These are phyloP conservation scores for Mallateleia sp. DNA, from an alignment of 2,888 invertebrate species.

Conservation along the genomic window DNA sequence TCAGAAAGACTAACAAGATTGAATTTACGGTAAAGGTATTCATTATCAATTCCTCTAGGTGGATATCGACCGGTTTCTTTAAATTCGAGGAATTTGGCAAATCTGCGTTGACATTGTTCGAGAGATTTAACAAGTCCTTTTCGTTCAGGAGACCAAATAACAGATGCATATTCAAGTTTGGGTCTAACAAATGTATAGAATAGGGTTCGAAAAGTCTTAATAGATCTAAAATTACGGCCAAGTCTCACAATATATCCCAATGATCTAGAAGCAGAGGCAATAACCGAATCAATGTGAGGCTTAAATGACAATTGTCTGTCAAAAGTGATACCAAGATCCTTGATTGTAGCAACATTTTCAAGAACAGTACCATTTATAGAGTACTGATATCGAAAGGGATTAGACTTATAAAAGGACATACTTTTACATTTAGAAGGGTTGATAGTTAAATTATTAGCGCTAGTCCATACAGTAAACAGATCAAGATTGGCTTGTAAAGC, in stretches of 20 bases:
- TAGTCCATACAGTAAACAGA: neutral
- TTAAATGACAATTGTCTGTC: neutral
- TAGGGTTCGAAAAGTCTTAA: neutral
- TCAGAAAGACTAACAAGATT: neutral
- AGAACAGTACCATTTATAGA: too few species aligned
- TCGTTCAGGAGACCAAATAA: neutral
- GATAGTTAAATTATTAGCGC: neutral
- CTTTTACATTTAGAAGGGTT: too few species aligned
- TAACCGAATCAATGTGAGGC: neutral
- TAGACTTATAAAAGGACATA: too few species aligned
- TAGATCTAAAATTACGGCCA: neutral
- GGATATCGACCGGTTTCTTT: slow-evolving; percentile 4
- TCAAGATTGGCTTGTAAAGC: neutral
- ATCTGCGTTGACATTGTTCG: slow-evolving; percentile 19
- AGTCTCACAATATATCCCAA: slow-evolving; percentile 11
- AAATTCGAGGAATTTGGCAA: slow-evolving; percentile 10
- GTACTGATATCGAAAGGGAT: too few species aligned
- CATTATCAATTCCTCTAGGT: neutral
- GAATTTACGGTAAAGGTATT: neutral
- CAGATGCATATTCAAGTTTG: slow-evolving; percentile 18
- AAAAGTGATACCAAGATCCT: slow-evolving; percentile 17
- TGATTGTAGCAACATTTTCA: too few species aligned
- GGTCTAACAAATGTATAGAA: slow-evolving; percentile 11
- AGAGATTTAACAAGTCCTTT: neutral
- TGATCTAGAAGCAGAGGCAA: neutral